Evolutionary conservation across 2,888 invertebrate genomes (phyloP), one percentile per base, ranked within the genome.

Genomic region (Acleris cristana): DNA sequence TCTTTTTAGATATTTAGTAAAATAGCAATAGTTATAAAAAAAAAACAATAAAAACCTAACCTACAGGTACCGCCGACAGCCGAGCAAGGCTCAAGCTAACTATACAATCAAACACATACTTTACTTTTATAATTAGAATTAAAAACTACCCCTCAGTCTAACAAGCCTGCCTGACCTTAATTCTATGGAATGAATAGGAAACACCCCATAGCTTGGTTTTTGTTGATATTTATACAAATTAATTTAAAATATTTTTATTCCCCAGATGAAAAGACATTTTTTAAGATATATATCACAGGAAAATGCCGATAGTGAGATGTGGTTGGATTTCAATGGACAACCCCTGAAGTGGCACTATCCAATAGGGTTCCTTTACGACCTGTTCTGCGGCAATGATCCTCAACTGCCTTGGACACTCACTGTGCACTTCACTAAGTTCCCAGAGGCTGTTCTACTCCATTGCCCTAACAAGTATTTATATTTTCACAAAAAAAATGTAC

Each of bases 401-500:
- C 94, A 95, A 74, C 93, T 99, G 49, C 99, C 99, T 0, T 99
- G 99, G 99, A 95, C 94, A 76, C 93, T 99, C 34, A 98, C 96
- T 30, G 98, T 99, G 16, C 99, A 99, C 86, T 99, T 99, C 88
- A 96, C 98, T 76, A 97, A 98, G 84, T 99, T 98, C 87, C 99
- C 99, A 16, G 98, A 98, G 81, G 95, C 96, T 58, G 94, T 96
- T 76, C 93, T 99, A n/a, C 95, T 99, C 74, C 96, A 96, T 83
- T 98, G 98, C 83, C 95, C 95, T 59, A 97, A 95, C 80, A 97
- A 96, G 97, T 97, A 94, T 5, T 48, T n/a, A 0, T 34, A 49
- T 53, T 40, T 51, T 34, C 12, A 12, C 12, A 14, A 34, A 12
- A 34, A 34, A 34, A 10, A 10, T 34, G 12, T 34, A 3, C n/a